phyloP scores from a whole-genome alignment of 1,140 invertebrate species.

The Danaus plexippus region DNA sequence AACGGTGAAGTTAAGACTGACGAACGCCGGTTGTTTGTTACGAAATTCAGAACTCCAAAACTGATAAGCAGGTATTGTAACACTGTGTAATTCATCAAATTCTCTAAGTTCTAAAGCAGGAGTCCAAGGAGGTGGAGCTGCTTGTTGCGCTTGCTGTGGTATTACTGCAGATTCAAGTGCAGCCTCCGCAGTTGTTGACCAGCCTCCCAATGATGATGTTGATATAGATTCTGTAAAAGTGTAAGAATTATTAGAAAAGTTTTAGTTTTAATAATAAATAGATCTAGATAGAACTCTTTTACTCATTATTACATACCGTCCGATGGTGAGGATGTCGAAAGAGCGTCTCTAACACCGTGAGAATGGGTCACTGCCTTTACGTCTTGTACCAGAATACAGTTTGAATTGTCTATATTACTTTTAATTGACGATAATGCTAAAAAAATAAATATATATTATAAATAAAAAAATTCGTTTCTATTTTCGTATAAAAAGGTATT shows the following conservation, averaged over 20 bases:
- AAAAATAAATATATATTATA: constrained; percentile 53
- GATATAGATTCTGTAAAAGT: constrained; percentile 69
- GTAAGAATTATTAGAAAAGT: constrained; percentile 1
- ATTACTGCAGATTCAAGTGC: constrained; percentile 74
- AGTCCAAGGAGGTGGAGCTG: constrained; percentile 79
- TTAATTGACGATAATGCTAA: constrained; percentile 89
- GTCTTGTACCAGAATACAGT: constrained; percentile 91
- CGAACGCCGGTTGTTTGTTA: constrained; percentile 89
- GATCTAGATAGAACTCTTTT: constrained; percentile 5
- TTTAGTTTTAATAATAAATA: not conserved
- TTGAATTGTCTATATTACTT: constrained; percentile 85
- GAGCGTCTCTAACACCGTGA: constrained; percentile 80
- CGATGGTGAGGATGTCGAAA: constrained; percentile 81
- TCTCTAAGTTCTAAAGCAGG: constrained; percentile 85
- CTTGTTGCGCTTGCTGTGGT: constrained; percentile 77
- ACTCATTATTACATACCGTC: constrained; percentile 73
- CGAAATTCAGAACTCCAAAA: constrained; percentile 94
- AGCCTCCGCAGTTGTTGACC: constrained; percentile 67
- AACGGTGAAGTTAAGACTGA: constrained; percentile 90
- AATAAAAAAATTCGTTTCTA: not conserved
- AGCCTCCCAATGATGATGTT: constrained; percentile 63
- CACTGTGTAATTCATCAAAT: constrained; percentile 84
- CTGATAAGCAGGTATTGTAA: constrained; percentile 87
- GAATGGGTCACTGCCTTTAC: constrained; percentile 89
- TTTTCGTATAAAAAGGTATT: too few species aligned